Evolutionary conservation across 2,113 vertebrate genomes (phyloP), one percentile per base, ranked within the genome.

Genomic region (Montifringilla adamsi): DNA sequence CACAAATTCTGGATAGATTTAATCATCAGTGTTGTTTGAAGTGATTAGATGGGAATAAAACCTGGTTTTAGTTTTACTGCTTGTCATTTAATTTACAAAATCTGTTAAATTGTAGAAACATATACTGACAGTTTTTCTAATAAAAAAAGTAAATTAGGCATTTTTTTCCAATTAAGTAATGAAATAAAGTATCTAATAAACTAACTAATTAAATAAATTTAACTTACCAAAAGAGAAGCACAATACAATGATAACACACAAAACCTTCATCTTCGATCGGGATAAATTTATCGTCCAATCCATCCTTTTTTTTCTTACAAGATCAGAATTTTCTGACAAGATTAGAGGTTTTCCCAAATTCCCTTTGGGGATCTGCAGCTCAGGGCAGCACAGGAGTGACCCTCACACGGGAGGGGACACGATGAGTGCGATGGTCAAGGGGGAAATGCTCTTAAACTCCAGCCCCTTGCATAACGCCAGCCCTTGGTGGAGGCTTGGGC

Each of bases 231-330:
- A 35, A 52, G 26, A 81, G 73, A 52, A 92, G 79, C 52, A 94
- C 17, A 96, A 56, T 12, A 7, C 24, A 58, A 90, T 0, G 37
- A 87, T 6, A 64, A 90, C 9, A 18, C 18, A 89, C 14, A 82
- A 24, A 41, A 81, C 18, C 22, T 77, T 89, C 73, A 49, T 56
- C 33, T 85, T 93, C 15, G 26, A 53, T 3, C 3, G 76, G 62
- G 86, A 33, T 75, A 96, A 89, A 78, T 93, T 74, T 30, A 41
- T 90, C 20, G 64, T 95, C 94, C 94, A 95, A 31, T 95, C 95
- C 96, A 97, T 97, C 75, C 73, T 50, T 47, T 62, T 28, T 59
- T 35, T 39, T 30, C 41, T 67, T 15, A 46, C 33, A 35, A 66
- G 26, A 30, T 35, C 6, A 14, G 27, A 63, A 39, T 39, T 66